A percentile compares a stretch with the other conserved stretches of the same genome.
Conservation (phyloP, 2,797 vertebrate species). For the Peromyscus nudipes region DNA sequence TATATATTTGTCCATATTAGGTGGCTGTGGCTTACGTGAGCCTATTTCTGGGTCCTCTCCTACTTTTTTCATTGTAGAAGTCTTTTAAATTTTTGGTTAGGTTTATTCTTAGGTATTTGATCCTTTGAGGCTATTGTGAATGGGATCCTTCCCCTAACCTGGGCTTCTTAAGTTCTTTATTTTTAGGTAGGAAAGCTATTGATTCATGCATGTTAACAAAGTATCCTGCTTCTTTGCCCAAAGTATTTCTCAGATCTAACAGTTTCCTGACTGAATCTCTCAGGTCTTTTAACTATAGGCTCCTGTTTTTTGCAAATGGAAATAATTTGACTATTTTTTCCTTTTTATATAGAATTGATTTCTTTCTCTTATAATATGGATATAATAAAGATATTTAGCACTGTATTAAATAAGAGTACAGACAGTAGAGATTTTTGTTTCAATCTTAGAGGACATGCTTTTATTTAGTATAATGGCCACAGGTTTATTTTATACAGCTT, state of each 20-base stretch:
- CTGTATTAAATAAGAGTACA: neutral
- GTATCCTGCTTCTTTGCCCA: neutral
- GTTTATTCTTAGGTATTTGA: neutral
- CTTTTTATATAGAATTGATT: neutral
- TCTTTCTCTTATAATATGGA: neutral
- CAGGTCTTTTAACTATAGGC: neutral
- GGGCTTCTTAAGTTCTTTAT: neutral
- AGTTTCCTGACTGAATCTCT: neutral
- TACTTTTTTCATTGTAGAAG: neutral
- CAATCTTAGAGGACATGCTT: neutral
- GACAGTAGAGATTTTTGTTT: neutral
- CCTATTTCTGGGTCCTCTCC: neutral
- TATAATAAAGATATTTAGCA: neutral
- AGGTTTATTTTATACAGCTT: neutral
- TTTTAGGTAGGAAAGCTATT: neutral
- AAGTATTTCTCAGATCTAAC: neutral
- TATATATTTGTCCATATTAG: neutral
- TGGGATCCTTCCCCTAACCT: too few relatives aligned
- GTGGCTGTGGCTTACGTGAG: neutral
- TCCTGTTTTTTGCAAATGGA: neutral
- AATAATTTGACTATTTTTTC: neutral
- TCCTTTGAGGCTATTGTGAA: neutral
- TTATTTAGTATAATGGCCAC: neutral
- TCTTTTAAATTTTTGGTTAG: neutral
- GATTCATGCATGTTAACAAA: neutral